These are phyloP conservation scores for Enteromius anoplus DNA, from an alignment of 2,797 vertebrate genomes.

Conservation along the genomic window DNA sequence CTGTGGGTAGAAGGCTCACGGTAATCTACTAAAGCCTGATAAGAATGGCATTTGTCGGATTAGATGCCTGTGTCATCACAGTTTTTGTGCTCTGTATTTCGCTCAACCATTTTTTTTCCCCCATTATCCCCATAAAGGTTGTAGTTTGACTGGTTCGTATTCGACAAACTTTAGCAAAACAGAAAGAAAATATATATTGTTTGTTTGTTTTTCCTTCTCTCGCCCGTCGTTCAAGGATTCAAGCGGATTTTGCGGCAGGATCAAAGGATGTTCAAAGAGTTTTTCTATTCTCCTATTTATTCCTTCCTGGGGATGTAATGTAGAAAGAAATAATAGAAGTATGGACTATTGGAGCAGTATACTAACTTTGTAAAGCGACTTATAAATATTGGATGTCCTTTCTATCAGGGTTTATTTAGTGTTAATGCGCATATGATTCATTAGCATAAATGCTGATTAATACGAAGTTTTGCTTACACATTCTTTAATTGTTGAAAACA, in stretches of 20 bases:
- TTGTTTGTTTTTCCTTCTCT: constrained; percentile 34
- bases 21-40: constrained; percentile 86
- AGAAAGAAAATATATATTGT: constrained; percentile 24
- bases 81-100: constrained; percentile 61
- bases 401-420: not conserved
- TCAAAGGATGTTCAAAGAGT: constrained; percentile 46
- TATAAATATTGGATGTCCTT: not conserved
- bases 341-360: not conserved
- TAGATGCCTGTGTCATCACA: constrained; percentile 79
- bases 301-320: constrained; percentile 31
- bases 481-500: constrained; percentile 33
- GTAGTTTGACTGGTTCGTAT: constrained; percentile 27
- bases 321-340: not conserved
- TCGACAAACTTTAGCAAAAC: constrained; percentile 19
- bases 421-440: not conserved
- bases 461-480: not conserved
- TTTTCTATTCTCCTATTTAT: constrained; percentile 28
- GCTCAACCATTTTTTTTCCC: constrained; percentile 33
- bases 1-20: constrained; percentile 80
- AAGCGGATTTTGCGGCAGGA: constrained; percentile 28
- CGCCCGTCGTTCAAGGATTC: constrained; percentile 28
- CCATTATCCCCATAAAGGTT: constrained; percentile 43
- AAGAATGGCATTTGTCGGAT: constrained; percentile 84
- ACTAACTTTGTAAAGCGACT: not conserved
- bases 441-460: not conserved